A percentile compares a stretch with the other conserved stretches of the same genome.
These are phyloP conservation scores for Carlito syrichta DNA, from an alignment of 2,113 vertebrate genomes.

Conservation along the genomic window DNA sequence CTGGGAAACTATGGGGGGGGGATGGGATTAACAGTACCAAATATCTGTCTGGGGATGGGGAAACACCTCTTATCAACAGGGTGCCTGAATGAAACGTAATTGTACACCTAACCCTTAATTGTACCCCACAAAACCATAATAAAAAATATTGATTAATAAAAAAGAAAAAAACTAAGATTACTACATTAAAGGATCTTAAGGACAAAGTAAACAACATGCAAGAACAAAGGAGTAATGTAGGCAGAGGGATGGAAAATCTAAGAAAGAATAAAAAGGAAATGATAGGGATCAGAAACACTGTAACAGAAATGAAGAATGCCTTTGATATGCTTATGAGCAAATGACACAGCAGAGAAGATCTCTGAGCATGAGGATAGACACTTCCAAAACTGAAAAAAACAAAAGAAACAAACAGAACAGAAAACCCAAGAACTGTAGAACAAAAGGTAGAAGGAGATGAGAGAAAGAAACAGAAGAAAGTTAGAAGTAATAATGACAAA, in stretches of 20 bases:
- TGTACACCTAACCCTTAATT: too few species aligned
- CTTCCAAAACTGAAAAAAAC: neutral
- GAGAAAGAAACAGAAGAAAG: neutral
- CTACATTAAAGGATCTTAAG: neutral
- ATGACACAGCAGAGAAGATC: neutral
- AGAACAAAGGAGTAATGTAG: slow-evolving; percentile 15
- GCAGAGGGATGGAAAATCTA: neutral
- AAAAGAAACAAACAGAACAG: neutral
- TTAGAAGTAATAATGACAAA: neutral
- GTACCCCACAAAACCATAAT: too few species aligned
- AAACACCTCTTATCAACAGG: too few species aligned
- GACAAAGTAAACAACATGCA: neutral
- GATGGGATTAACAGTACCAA: too few species aligned
- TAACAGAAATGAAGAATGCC: neutral
- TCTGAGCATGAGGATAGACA: slow-evolving; percentile 11
- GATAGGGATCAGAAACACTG: neutral
- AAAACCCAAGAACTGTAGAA: neutral
- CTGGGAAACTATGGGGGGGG: too few species aligned
- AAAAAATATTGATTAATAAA: too few species aligned
- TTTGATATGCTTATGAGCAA: slow-evolving; percentile 36
- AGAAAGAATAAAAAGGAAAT: slow-evolving; percentile 1
- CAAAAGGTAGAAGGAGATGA: neutral
- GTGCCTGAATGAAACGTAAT: too few species aligned
- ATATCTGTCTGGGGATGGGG: too few species aligned
- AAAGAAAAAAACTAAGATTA: slow-evolving; percentile 32